These are phyloP conservation scores for Dryadula phaetusa DNA, from an alignment of 2,888 invertebrate genomes.

Conservation along the genomic window DNA sequence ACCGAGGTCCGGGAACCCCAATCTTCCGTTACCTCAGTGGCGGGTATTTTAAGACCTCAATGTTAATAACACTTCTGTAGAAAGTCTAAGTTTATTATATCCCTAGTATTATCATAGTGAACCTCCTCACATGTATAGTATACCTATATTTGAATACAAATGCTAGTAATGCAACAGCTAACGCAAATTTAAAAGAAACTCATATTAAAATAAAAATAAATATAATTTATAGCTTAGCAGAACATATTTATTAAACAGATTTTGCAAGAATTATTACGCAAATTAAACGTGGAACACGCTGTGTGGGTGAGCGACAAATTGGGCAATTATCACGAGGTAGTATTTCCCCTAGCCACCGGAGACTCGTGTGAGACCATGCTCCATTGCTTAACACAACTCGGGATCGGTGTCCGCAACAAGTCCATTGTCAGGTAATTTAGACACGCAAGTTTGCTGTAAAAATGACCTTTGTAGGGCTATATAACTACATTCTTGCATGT, in stretches of 20 bases:
- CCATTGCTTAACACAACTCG: constrained; percentile 89
- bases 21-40: no score
- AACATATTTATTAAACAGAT: constrained; percentile 80
- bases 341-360: constrained; percentile 88
- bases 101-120: no score
- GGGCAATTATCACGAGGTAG: constrained; percentile 88
- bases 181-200: no score
- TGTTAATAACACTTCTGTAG: no score
- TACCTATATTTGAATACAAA: no score
- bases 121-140: no score
- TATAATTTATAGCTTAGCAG: no score
- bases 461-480: neutral
- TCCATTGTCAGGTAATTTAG: constrained; percentile 87
- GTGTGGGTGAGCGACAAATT: constrained; percentile 88
- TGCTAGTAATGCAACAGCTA: no score
- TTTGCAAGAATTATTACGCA: constrained; percentile 86
- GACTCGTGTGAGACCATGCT: constrained; percentile 89
- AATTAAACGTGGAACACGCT: constrained; percentile 87
- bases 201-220: no score
- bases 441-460: constrained; percentile 29
- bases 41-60: no score
- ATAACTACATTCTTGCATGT: constrained; percentile 14
- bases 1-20: no score
- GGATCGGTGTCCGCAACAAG: constrained; percentile 87
- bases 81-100: no score